These are phyloP conservation scores for Thysanoteuthis rhombus DNA, from an alignment of 2,888 invertebrate genomes.

Conservation along the genomic window DNA sequence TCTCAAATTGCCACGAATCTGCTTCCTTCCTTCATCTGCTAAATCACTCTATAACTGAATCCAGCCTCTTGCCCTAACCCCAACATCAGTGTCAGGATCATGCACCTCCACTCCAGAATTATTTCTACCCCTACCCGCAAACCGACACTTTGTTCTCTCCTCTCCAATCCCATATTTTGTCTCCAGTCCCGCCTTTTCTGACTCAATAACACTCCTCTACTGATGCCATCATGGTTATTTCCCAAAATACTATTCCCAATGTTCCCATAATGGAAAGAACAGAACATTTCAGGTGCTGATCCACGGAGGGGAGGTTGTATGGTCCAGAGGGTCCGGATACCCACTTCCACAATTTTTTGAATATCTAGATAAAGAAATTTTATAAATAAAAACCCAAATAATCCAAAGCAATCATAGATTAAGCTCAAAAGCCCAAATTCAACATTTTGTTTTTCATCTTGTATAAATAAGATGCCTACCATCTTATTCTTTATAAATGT, in stretches of 20 bases:
- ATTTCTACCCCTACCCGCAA: neutral
- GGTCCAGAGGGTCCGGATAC: too few species aligned
- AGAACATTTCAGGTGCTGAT: too few species aligned
- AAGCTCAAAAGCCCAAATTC: too few species aligned
- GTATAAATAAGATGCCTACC: too few species aligned
- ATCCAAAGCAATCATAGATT: too few species aligned
- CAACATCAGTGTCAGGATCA: neutral
- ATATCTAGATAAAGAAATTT: too few species aligned
- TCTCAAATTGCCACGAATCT: neutral
- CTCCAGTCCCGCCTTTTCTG: neutral
- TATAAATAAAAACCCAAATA: too few species aligned
- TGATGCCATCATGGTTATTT: neutral
- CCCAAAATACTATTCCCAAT: neutral
- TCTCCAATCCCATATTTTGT: neutral
- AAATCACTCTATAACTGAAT: neutral
- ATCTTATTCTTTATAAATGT: too few species aligned
- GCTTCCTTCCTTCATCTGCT: neutral
- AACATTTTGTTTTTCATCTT: too few species aligned
- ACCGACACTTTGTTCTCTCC: neutral
- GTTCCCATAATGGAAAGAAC: neutral
- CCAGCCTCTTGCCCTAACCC: neutral
- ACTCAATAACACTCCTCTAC: neutral
- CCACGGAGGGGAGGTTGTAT: too few species aligned
- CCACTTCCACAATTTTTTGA: too few species aligned
- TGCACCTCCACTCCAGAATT: neutral